Evolutionary conservation across 2,797 vertebrate species (phyloP).

Genomic region (Echiichthys vipera): DNA sequence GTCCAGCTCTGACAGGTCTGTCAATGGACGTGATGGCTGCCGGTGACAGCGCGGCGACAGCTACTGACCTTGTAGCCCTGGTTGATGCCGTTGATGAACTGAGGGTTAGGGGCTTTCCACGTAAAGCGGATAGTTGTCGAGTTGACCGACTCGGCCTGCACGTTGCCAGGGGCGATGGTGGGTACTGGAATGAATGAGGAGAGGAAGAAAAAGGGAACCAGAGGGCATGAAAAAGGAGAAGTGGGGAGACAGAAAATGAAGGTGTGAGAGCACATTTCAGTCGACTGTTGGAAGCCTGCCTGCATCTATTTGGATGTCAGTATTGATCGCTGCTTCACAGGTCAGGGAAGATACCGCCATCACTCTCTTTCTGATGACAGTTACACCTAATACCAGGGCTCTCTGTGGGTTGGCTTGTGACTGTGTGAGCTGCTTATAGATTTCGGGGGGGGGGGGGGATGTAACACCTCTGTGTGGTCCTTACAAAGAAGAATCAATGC

Average conservation of each 20-base stretch:
- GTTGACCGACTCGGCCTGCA: conserved; percentile 92
- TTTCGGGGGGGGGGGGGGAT: conserved; percentile 25
- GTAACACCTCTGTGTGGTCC: conserved; percentile 24
- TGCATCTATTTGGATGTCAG: conserved; percentile 59
- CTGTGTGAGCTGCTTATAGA: conserved; percentile 52
- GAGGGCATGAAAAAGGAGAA: neutral
- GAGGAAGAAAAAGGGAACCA: neutral
- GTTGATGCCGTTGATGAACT: conserved; percentile 99
- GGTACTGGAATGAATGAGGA: conserved; percentile 85
- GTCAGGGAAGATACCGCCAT: conserved; percentile 62
- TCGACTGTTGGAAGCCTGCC: conserved; percentile 43
- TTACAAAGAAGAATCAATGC: conserved; percentile 26
- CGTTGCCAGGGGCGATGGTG: conserved; percentile 93
- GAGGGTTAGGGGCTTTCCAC: conserved; percentile 96
- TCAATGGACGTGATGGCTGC: conserved; percentile 39
- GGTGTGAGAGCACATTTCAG: conserved; percentile 42
- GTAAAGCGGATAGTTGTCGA: conserved; percentile 95
- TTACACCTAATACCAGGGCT: conserved; percentile 39
- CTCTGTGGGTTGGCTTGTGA: conserved; percentile 42
- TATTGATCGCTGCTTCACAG: conserved; percentile 65
- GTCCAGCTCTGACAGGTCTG: conserved; percentile 56
- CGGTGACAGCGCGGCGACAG: neutral
- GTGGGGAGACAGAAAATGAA: conserved; percentile 15
- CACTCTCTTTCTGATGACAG: conserved; percentile 56
- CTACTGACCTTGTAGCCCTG: conserved; percentile 96